Base-by-base conservation (phyloP, 2,888 invertebrate species). In the Thecophora atra region DNA sequence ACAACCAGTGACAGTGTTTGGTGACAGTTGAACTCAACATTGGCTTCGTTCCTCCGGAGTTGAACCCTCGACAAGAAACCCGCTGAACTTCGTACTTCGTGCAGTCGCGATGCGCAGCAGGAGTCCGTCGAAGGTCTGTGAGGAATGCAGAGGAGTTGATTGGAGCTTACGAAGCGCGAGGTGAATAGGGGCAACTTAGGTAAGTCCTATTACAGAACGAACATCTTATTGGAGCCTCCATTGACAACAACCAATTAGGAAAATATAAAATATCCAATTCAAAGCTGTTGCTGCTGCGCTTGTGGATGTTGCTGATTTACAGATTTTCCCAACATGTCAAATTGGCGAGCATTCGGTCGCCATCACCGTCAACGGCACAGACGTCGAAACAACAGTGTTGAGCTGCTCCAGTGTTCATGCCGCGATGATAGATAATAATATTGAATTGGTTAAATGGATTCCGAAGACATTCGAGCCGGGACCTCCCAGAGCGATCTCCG, bases 391-490 rank as follows among this genome's bases (percentile, higher is more conserved):
- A 28, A 37, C 37, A 37, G 28, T 7, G 26, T 52, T 21, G 71
- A 67, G 54, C 66, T 47, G 47, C 47, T 47, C 47, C 47, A 47
- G 47, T 47, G 13, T 37, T 63, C 51, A 51, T 28, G 24, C 52
- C 37, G 26, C 37, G 70, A 70, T 70, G 62, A 63, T n/a, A 70
- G 70, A 70, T 70, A 70, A 70, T 63, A 62, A 63, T 70, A 70
- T 70, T 63, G 70, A 63, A 63, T 51, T 63, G 52, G 47, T 47
- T 37, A 70, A 70, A 52, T 70, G 30, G 62, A 30, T 52, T 63
- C n/a, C 28, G 51, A 62, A 28, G 70, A 70, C 51, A 70, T 70
- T 52, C 42, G 52, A 70, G 70, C 63, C 44, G 51, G 56, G 70
- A 70, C 70, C 70, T 70, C 70, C 62, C 70, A 52, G 63, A 26